Base-by-base conservation (phyloP, 2,113 vertebrate species). In the Notiomystis cincta region DNA sequence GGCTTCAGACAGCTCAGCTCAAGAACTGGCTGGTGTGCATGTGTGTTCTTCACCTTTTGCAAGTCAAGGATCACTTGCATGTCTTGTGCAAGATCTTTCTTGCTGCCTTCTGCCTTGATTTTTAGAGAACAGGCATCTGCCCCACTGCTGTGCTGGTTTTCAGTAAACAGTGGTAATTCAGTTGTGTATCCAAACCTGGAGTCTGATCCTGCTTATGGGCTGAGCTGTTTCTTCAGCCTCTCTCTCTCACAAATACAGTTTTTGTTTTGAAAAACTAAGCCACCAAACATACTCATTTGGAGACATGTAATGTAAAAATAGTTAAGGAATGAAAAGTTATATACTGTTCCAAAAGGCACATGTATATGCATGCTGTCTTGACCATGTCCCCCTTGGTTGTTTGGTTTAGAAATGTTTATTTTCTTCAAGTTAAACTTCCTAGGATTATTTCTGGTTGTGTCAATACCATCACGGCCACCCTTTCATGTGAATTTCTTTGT, bases 341-440 rank as follows among this genome's bases (percentile, higher is more conserved):
- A 28, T 58, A 14, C 33, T 62, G 9, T 62, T 77, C 67, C 71
- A 87, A 56, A 96, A 85, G 54, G 69, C 1, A 16, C 7, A 13
- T 54, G 30, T 53, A 13, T 54, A 33, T 53, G 22, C 33, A 27
- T 45, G 65, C 37, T 84, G 38, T 44, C 64, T 62, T 87, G 72
- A 89, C 60, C 56, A 51, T 72, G 38, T 51, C 44, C 35, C 35
- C 51, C 35, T 31, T 66, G n/a, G 21, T 58, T 78, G 40, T 77
- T 95, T 91, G 28, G 47, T 60, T 96, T 88, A 75, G 33, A 90
- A 80, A 86, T 51, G 81, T 80, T 95, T 92, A 10, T 85, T 94
- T 86, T 38, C 64, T 93, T 91, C 50, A 80, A 20, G 31, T 79
- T 53, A 61, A 89, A 86, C 2, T 3, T 80, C 54, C 64, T 70